Evolutionary conservation across 1,140 invertebrate genomes (phyloP).

Genomic region (Drosophila repletoides): DNA sequence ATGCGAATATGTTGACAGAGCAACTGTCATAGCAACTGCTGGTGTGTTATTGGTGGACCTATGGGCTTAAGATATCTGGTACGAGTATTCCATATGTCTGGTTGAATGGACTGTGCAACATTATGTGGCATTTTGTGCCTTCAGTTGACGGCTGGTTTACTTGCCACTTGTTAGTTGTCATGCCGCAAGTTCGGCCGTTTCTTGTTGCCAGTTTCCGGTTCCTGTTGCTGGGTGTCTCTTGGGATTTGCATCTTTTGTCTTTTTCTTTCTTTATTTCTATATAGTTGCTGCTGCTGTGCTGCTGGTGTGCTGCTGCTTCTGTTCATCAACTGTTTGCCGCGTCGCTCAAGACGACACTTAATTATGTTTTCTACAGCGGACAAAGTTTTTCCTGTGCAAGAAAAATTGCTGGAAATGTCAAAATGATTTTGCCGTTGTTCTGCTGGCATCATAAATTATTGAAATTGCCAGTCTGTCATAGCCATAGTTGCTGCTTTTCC

Average conservation of each 20-base stretch:
- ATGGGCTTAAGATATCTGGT: background rate
- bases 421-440: constrained; percentile 62
- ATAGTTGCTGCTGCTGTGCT: background rate
- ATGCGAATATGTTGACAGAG: constrained; percentile 63
- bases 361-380: constrained; percentile 63
- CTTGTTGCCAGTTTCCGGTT: background rate
- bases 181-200: constrained; percentile 22
- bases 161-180: constrained; percentile 55
- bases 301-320: constrained; percentile 7
- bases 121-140: constrained; percentile 28
- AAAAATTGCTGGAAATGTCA: constrained; percentile 74
- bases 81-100: constrained; percentile 19
- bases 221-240: background rate
- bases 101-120: constrained; percentile 2
- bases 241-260: constrained; percentile 38
- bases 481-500: constrained; percentile 40
- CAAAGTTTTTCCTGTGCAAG: constrained; percentile 50
- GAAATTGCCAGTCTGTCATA: constrained; percentile 74
- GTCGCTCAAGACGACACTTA: constrained; percentile 75
- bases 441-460: constrained; percentile 69
- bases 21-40: constrained; percentile 53
- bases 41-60: background rate
- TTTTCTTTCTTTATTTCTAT: background rate
- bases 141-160: constrained; percentile 10
- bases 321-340: constrained; percentile 68